Evolutionary conservation across 2,888 invertebrate species (phyloP), one percentile per base, ranked within the genome.

Genomic region (Pandemis cinnamomeana): DNA sequence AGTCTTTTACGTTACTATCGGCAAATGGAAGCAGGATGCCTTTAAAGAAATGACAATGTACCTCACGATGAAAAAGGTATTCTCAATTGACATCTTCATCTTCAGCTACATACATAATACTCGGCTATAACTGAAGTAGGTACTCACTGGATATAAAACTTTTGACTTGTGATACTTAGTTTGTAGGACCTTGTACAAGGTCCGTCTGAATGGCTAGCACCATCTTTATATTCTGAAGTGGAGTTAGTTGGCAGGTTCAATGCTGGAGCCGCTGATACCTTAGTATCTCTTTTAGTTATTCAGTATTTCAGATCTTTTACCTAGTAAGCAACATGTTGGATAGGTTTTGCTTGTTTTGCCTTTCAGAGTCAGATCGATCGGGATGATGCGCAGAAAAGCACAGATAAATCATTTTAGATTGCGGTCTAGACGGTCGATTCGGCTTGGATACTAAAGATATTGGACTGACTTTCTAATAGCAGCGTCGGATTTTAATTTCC

Each of bases 281-380:
- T 55, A 7, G 5, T 61, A 48, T 67, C 51, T 0, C n/a, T 53
- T 67, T 53, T 41, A 63, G 64, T 36, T 2, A 36, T 36, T 36
- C 27, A 36, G 0, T 41, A 41, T 36, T 51, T 44, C 44, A 41
- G 27, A n/a, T 61, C 51, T 42, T 51, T 36, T 7, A 41, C 15
- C 36, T n/a, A 13, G 15, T 15, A 66, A 77, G 80, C 78, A 83
- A 82, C 80, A 82, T 77, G 81, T 83, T 82, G 79, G 78, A 36
- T 53, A 72, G 71, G 61, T 77, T 79, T 79, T 79, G 81, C 79
- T 84, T 81, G 78, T 78, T 80, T 79, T 78, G 77, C 75, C 73
- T 74, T 69, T 70, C 69, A 78, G 75, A 76, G 75, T 71, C 69
- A 73, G 78, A 82, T 82, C 80, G 79, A 80, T 78, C 77, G 76